phyloP scores from a whole-genome alignment of 2,888 invertebrate genomes.

The Leuctra nigra region DNA sequence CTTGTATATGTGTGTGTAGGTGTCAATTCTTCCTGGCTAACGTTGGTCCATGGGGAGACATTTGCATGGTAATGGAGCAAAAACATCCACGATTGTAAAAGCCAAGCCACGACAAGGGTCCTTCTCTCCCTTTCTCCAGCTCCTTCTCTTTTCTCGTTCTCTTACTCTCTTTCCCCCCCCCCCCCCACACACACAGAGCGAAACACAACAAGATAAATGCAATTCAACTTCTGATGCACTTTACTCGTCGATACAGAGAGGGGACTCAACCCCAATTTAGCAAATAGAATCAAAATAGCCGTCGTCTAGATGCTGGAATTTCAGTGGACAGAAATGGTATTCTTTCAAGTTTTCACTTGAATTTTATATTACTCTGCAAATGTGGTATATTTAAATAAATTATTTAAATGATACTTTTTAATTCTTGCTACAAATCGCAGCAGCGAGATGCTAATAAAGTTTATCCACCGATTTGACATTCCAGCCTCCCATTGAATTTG shows the following conservation, averaged over 20 bases:
- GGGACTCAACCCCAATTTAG: conserved; percentile 16
- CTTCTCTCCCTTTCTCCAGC: not conserved
- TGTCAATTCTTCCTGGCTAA: no score
- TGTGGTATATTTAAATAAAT: no score
- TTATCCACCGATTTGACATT: no score
- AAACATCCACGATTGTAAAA: not conserved
- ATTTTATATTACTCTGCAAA: no score
- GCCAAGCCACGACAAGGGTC: no score
- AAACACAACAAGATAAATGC: conserved; percentile 14
- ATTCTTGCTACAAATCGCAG: no score
- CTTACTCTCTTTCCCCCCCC: not conserved
- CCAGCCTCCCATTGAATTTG: no score
- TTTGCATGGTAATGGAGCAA: conserved; percentile 15
- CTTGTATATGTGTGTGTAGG: not conserved
- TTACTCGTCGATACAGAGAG: not conserved
- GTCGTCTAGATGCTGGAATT: no score
- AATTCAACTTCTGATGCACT: conserved; percentile 17
- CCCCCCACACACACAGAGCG: not conserved
- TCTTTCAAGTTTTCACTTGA: no score
- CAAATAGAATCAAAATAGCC: conserved; percentile 15
- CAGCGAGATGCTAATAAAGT: no score
- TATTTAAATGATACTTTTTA: no score
- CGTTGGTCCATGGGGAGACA: conserved; percentile 2
- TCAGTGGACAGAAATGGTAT: no score
- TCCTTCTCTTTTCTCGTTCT: not conserved